Conservation (phyloP, 2,888 invertebrate species). For the Xylocampa areola region DNA sequence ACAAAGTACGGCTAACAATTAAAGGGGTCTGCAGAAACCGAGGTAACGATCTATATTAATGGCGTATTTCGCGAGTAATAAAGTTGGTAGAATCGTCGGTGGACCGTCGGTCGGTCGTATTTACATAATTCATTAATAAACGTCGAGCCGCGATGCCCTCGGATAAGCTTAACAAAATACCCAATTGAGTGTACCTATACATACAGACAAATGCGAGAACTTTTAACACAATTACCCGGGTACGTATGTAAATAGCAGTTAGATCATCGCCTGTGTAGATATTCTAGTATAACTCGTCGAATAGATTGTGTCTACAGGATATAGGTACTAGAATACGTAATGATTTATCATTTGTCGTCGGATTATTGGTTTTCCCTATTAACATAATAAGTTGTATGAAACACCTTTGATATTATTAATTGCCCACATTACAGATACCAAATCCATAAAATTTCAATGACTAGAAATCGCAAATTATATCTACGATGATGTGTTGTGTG, state of each 20-base stretch:
- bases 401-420: slow-evolving; percentile 27
- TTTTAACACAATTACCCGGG: slow-evolving; percentile 59
- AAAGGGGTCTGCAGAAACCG: slow-evolving; percentile 41
- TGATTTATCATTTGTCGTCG: slow-evolving; percentile 16
- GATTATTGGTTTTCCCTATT: slow-evolving; percentile 41
- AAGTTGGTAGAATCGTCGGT: slow-evolving; percentile 71
- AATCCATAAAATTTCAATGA: slow-evolving; percentile 33
- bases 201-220: slow-evolving; percentile 65
- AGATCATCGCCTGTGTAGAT: slow-evolving; percentile 30
- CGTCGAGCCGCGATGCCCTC: slow-evolving; percentile 81
- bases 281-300: slow-evolving; percentile 8
- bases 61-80: slow-evolving; percentile 78
- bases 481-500: too few relatives aligned
- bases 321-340: slow-evolving; percentile 21
- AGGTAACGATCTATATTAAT: slow-evolving; percentile 68
- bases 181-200: slow-evolving; percentile 70
- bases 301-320: slow-evolving; percentile 14
- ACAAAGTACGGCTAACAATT: slow-evolving; percentile 52
- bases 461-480: slow-evolving; percentile 11
- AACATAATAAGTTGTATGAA: slow-evolving; percentile 1
- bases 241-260: slow-evolving; percentile 35
- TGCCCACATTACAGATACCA: slow-evolving; percentile 16
- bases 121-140: slow-evolving; percentile 87
- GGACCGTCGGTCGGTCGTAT: slow-evolving; percentile 72
- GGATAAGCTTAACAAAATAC: slow-evolving; percentile 83